These are phyloP conservation scores for Diarsia rubi DNA, from an alignment of 2,888 invertebrate genomes.

Conservation along the genomic window DNA sequence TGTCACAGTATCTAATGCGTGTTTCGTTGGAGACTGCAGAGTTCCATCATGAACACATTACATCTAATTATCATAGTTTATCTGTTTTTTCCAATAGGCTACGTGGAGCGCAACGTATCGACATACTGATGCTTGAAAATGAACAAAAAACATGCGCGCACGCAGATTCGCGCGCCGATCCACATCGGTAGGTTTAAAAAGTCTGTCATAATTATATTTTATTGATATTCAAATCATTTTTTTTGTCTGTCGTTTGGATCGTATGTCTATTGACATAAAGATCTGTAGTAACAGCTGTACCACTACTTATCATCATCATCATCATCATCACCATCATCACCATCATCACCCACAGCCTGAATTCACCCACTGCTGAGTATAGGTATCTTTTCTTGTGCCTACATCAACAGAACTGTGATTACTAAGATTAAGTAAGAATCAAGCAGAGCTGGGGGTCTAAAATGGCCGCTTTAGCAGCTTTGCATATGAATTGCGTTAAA, in stretches of 20 bases:
- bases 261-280: background rate
- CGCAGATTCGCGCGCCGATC: constrained; percentile 81
- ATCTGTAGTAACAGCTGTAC: background rate
- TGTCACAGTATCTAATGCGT: constrained; percentile 80
- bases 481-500: too few relatives aligned
- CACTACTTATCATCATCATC: too few relatives aligned
- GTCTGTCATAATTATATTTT: constrained; percentile 75
- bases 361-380: too few relatives aligned
- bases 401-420: too few relatives aligned
- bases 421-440: too few relatives aligned
- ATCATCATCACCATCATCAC: too few relatives aligned
- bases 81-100: constrained; percentile 89
- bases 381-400: too few relatives aligned
- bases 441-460: too few relatives aligned
- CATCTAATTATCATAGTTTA: constrained; percentile 89
- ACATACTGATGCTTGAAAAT: constrained; percentile 83
- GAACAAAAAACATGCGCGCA: constrained; percentile 80
- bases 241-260: background rate
- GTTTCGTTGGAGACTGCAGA: constrained; percentile 73
- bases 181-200: constrained; percentile 87
- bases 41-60: constrained; percentile 81
- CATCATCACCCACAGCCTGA: too few relatives aligned
- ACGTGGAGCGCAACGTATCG: constrained; percentile 87
- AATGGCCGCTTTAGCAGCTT: too few relatives aligned
- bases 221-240: constrained; percentile 30